Base-by-base conservation (phyloP, 2,113 vertebrate species). In the Albula goreensis region DNA sequence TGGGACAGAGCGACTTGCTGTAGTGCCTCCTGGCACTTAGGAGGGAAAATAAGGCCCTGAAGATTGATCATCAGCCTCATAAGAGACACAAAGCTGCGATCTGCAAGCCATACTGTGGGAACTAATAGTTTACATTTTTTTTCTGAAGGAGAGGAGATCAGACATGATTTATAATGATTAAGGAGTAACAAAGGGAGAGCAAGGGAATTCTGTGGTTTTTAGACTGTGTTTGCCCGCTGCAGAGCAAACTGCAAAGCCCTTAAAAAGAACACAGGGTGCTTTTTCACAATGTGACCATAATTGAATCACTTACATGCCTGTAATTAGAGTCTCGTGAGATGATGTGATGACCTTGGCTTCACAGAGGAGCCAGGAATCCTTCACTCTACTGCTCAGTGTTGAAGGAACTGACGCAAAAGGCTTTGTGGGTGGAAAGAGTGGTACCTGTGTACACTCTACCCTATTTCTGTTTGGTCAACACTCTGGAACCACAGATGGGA, bases 81-180 rank as follows among this genome's bases (percentile, higher is more conserved):
- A 31, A 2, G n/a, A 74, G 70, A 74, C 70, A 74, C 70, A 31
- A 74, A 22, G 70, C 70, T 74, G 70, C 70, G 70, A 74, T 74
- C n/a, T 10, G 70, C 19, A 74, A 74, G 22, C 70, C 5, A n/a
- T 22, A 31, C 70, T 74, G 70, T 31, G 70, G 70, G 70, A 74
- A 74, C 70, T 74, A 74, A 74, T 31, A 74, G 70, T 74, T 74
- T 22, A 74, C 70, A 31, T 74, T 74, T 74, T 74, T 60, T 74
- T 74, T 74, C 70, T 74, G 70, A 74, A 25, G 70, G 70, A 74
- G 70, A 74, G 70, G 70, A 74, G 70, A 74, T 74, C 70, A 74
- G 70, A 74, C 25, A n/a, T 74, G 70, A 74, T 74, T 74, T 74
- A 74, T 74, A 74, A 74, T 74, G 70, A 74, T 74, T 74, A 74